Conservation (phyloP, 2,113 vertebrate species). For the Oreochromis niloticus region DNA sequence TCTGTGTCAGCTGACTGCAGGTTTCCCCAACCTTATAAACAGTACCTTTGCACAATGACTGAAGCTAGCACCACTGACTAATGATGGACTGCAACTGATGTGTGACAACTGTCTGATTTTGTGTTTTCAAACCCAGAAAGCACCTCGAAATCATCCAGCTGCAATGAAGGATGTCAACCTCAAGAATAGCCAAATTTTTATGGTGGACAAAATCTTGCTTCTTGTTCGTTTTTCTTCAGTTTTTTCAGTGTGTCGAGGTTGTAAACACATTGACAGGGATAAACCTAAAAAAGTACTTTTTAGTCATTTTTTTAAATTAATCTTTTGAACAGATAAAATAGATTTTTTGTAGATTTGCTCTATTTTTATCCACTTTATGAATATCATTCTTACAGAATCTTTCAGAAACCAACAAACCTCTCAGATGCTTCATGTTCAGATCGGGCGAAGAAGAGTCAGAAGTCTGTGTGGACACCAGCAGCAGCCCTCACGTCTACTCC, state of each 20-base stretch:
- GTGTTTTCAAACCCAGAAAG: background rate
- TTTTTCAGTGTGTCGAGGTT: background rate
- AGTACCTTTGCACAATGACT: rapidly evolving
- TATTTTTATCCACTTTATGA: rapidly evolving
- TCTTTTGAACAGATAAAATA: background rate
- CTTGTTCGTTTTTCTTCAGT: background rate
- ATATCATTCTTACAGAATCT: background rate
- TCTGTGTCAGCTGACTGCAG: background rate
- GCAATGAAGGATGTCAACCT: background rate
- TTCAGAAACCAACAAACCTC: background rate
- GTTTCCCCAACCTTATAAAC: background rate
- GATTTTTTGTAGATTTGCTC: background rate
- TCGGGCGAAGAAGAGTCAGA: background rate
- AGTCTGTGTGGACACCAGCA: background rate
- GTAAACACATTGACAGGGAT: background rate
- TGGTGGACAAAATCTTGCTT: rapidly evolving
- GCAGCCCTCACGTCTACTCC: background rate
- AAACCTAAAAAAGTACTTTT: background rate
- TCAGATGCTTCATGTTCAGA: background rate
- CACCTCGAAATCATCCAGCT: background rate
- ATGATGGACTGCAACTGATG: rapidly evolving
- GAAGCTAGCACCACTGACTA: background rate
- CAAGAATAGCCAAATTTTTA: rapidly evolving
- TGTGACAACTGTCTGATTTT: background rate
- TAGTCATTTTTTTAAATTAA: rapidly evolving